Evolutionary conservation across 2,113 vertebrate species (phyloP).

Genomic region (Eudyptes chrysolophus): DNA sequence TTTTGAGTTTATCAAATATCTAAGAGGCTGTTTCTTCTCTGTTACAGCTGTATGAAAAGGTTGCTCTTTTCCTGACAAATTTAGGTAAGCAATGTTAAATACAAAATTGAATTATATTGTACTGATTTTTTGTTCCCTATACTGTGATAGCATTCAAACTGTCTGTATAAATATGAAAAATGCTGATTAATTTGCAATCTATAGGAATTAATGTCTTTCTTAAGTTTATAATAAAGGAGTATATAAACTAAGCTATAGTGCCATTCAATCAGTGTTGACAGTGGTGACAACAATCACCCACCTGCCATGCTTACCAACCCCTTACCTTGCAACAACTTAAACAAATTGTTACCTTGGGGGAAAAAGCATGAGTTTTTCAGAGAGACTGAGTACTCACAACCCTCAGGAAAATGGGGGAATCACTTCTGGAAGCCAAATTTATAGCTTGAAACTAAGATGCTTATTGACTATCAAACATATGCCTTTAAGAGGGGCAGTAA

Average conservation of each 20-base stretch:
- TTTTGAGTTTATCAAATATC: not conserved
- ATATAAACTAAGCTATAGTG: not conserved
- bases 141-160: not conserved
- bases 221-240: not conserved
- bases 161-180: not conserved
- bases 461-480: not conserved
- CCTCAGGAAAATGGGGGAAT: not conserved
- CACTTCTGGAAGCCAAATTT: not conserved
- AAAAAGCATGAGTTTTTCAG: not conserved
- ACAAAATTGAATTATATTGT: not conserved
- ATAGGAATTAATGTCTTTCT: not conserved
- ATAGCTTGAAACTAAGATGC: not conserved
- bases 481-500: not conserved
- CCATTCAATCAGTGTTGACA: not conserved
- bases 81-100: conserved; percentile 82
- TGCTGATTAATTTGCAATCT: not conserved
- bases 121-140: not conserved
- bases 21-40: conserved; percentile 59
- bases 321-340: not conserved
- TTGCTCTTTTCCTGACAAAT: conserved; percentile 92
- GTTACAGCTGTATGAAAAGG: conserved; percentile 91
- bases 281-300: not conserved
- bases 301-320: not conserved
- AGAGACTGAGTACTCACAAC: not conserved
- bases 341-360: not conserved